Evolutionary conservation across 1,140 invertebrate species (phyloP), one percentile per base, ranked within the genome.

Genomic region (Drosophila ficusphila): DNA sequence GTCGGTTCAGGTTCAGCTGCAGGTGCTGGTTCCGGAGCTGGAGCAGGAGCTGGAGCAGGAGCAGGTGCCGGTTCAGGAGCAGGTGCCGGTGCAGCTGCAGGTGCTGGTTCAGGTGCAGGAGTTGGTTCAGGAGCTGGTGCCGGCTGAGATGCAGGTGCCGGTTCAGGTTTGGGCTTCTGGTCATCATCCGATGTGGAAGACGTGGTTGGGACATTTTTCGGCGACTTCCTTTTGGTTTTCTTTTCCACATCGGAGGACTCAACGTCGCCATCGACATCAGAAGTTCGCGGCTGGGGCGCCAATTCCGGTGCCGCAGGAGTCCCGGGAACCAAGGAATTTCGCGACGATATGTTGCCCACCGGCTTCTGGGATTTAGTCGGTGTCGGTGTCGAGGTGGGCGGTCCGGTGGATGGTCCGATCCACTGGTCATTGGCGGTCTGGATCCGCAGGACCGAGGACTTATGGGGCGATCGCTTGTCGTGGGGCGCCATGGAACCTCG

Each of bases 191-290:
- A 23, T 8, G 41, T 18, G 5, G 38, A 19, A 3, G 18, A 5
- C n/a, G 41, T n/a, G 1, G 3, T 0, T 2, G 9, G 2, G 0
- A 9, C 7, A 29, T 29, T 8, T 11, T 44, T 44, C 21, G 25
- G 7, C 4, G 42, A 46, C 14, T 25, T 46, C 12, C 42, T 46
- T 5, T 4, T 11, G 11, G 4, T 16, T 0, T 11, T 9, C 1
- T 31, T 3, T 2, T 61, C 36, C 36, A 27, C 5, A 11, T 19
- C 58, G 0, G 58, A 60, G 4, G 25, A 41, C 3, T 62, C 53
- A 4, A n/a, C n/a, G 14, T 44, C 19, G 31, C 1, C 41, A 5
- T 44, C 41, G 21, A 7, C 21, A 0, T 33, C 52, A 2, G 18
- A 47, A 12, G 0, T 4, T 7, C 16, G 11, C 3, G 27, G 33